These are phyloP conservation scores for Dolichoris vasculosae DNA, from an alignment of 1,140 invertebrate genomes.

Conservation along the genomic window DNA sequence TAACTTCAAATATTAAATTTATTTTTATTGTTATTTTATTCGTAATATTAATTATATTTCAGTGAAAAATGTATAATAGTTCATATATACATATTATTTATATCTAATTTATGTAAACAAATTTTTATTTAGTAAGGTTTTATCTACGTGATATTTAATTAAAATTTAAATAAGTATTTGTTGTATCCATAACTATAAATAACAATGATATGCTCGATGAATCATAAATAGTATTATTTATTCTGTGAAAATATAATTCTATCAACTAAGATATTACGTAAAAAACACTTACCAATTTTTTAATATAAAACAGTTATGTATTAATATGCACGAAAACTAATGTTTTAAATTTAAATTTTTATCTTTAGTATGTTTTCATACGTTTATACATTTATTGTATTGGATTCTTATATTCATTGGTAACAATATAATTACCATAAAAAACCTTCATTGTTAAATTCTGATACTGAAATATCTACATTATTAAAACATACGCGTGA, in stretches of 20 bases:
- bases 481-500: background rate
- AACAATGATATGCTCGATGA: too few relatives aligned
- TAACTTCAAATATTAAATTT: too few relatives aligned
- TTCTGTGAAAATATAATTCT: background rate
- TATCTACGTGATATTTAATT: too few relatives aligned
- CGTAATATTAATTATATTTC: too few relatives aligned
- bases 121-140: too few relatives aligned
- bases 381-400: background rate
- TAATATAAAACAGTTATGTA: background rate
- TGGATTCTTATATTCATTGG: background rate
- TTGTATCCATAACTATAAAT: too few relatives aligned
- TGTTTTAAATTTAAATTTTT: background rate
- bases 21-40: too few relatives aligned
- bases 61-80: too few relatives aligned
- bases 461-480: background rate
- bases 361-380: background rate
- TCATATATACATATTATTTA: too few relatives aligned
- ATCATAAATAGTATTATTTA: too few relatives aligned
- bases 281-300: background rate
- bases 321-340: background rate
- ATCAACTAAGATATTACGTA: background rate
- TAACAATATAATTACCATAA: background rate
- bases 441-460: background rate
- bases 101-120: too few relatives aligned
- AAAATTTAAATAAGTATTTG: too few relatives aligned